Base-by-base conservation (phyloP, 2,113 vertebrate genomes). In the Grantiella picta region DNA sequence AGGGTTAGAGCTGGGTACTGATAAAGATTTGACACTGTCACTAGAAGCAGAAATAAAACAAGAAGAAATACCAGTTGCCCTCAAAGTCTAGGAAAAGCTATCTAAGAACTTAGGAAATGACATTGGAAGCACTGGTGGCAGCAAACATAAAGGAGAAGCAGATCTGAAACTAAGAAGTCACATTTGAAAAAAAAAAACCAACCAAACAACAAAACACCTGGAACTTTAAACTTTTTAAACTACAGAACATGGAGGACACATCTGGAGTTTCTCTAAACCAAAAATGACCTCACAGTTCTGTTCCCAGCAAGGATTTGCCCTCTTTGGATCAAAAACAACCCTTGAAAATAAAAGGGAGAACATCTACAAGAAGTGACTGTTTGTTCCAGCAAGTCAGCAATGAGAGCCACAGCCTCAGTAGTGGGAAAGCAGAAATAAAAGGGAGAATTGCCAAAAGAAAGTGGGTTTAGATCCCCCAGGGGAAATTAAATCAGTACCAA, bases 371-470 rank as follows among this genome's bases (percentile, higher is more conserved):
- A 86, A 85, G 42, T 24, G 47, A 44, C 4, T 36, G 31, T 10
- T 63, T 49, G 53, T 53, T 88, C 71, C 52, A 78, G 54, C 24
- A 56, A 66, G 33, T 63, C 65, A 78, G 91, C 64, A 83, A 20
- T 2, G 52, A 60, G 60, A 91, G 60, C 56, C 71, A 15, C 70
- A 36, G 21, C 21, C 84, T 53, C 60, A 75, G 77, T 45, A 77
- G 56, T 52, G 69, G 69, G 72, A 90, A 82, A 91, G 72, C 49
- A 84, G 80, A 86, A 94, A 94, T 25, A 60, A 64, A 90, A 86
- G 17, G 59, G 24, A 94, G 20, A 10, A n/a, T 7, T 82, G 92
- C 86, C 83, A 86, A 91, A 90, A 96, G 52, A 19, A 90, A 90
- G 60, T n/a, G 68, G 72, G 72, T 89, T 94, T 91, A 59, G 64